These are phyloP conservation scores for Drosophila emarginata DNA, from an alignment of 2,888 invertebrate genomes.

Conservation along the genomic window DNA sequence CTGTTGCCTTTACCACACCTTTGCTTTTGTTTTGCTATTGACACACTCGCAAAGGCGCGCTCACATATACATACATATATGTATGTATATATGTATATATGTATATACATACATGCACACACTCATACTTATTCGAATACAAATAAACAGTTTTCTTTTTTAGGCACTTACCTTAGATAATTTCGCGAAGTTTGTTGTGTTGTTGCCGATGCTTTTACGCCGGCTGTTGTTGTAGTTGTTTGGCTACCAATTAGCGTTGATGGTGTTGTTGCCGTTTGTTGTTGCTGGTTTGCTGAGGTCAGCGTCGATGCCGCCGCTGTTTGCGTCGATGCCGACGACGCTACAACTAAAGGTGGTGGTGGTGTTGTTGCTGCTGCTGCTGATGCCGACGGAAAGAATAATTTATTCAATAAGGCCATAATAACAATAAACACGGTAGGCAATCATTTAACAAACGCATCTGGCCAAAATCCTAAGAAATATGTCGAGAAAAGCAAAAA, in stretches of 20 bases:
- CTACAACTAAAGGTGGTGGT: slow-evolving; percentile 39
- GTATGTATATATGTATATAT: background rate
- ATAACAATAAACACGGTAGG: slow-evolving; percentile 55
- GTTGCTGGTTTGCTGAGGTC: slow-evolving; percentile 43
- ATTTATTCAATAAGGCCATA: slow-evolving; percentile 90
- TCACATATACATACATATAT: slow-evolving; percentile 1
- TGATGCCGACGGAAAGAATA: slow-evolving; percentile 85
- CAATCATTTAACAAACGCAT: slow-evolving; percentile 74
- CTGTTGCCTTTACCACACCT: slow-evolving; percentile 30
- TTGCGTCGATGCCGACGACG: slow-evolving; percentile 50
- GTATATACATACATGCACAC: background rate
- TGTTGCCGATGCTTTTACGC: slow-evolving; percentile 55
- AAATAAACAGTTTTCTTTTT: slow-evolving; percentile 36
- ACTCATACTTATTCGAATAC: slow-evolving; percentile 12
- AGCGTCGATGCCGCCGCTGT: slow-evolving; percentile 42
- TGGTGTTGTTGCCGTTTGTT: slow-evolving; percentile 29
- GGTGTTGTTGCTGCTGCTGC: slow-evolving; percentile 80
- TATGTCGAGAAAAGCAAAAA: slow-evolving; percentile 27
- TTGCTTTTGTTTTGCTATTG: slow-evolving; percentile 49
- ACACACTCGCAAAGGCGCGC: background rate
- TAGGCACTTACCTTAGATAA: slow-evolving; percentile 80
- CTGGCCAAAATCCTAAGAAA: slow-evolving; percentile 56
- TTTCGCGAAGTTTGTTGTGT: slow-evolving; percentile 79
- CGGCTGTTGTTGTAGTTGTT: slow-evolving; percentile 54
- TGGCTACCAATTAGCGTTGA: slow-evolving; percentile 54